These are phyloP conservation scores for Leptodactylus fallax DNA, from an alignment of 2,797 vertebrate genomes.

Conservation along the genomic window DNA sequence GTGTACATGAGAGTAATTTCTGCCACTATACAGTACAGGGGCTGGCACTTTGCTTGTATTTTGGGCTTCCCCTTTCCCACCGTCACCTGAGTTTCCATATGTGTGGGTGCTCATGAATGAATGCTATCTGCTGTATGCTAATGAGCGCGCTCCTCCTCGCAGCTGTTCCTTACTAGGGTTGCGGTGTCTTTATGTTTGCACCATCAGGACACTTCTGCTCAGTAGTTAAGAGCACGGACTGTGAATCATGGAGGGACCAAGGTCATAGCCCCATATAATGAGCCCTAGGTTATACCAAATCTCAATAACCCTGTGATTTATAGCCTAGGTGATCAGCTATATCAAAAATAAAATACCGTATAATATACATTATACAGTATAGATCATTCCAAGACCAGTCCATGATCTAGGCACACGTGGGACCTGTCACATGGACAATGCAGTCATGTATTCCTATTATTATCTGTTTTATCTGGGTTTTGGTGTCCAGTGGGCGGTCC, in stretches of 20 bases:
- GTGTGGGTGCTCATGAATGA: conserved; percentile 16
- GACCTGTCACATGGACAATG: too few species aligned
- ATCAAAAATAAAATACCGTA: too few species aligned
- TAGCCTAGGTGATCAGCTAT: too few species aligned
- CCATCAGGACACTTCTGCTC: neutral
- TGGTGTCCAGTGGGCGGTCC: too few species aligned
- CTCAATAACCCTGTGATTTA: neutral
- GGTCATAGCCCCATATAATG: neutral
- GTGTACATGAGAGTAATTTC: too few species aligned
- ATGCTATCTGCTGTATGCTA: conserved; percentile 14
- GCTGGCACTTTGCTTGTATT: too few species aligned
- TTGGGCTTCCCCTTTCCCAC: neutral
- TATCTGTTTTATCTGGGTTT: too few species aligned
- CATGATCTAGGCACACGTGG: too few species aligned
- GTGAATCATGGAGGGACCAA: neutral
- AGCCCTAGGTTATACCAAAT: neutral
- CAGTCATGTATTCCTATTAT: too few species aligned
- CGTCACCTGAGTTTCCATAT: neutral
- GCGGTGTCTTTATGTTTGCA: neutral
- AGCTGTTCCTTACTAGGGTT: neutral
- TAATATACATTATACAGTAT: too few species aligned
- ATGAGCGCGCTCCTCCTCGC: neutral
- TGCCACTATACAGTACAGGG: neutral
- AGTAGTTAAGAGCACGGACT: neutral
- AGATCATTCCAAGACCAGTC: too few species aligned